These are phyloP conservation scores for Schizotus pectinicornis DNA, from an alignment of 2,888 invertebrate species.

Conservation along the genomic window DNA sequence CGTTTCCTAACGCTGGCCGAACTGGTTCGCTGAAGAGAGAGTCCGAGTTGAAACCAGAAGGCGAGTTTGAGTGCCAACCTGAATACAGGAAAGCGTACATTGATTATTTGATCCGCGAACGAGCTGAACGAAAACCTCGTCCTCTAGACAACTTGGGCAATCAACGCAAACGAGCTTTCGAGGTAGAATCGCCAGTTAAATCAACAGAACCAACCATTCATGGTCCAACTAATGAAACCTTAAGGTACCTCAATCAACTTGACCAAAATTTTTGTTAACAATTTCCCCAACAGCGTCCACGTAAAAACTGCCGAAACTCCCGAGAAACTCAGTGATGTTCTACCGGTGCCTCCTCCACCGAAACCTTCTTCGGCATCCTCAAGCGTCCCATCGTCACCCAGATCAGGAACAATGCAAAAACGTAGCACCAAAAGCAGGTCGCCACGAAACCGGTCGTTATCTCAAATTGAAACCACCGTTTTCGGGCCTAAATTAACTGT, in stretches of 20 bases:
- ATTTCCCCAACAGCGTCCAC: no score
- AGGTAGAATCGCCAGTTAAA: constrained; percentile 6
- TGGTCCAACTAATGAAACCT: neutral
- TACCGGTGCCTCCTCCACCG: neutral
- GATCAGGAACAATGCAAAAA: constrained; percentile 8
- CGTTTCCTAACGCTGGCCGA: constrained; percentile 22
- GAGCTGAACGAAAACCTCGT: constrained; percentile 20
- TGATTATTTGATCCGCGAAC: constrained; percentile 25
- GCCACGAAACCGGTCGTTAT: constrained; percentile 18
- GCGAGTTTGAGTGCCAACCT: constrained; percentile 55
- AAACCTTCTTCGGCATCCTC: constrained; percentile 8
- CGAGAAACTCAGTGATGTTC: no score
- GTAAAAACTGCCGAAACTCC: no score
- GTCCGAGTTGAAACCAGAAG: constrained; percentile 47
- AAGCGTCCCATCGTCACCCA: neutral
- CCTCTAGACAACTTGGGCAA: constrained; percentile 30
- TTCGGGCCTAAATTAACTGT: constrained; percentile 30
- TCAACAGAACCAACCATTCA: constrained; percentile 3
- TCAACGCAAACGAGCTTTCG: constrained; percentile 7
- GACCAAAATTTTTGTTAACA: neutral
- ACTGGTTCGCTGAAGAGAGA: constrained; percentile 35
- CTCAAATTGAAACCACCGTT: constrained; percentile 28
- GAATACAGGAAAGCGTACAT: constrained; percentile 56
- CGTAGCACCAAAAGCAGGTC: constrained; percentile 1
- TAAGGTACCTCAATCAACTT: neutral